Conservation (phyloP, 2,888 invertebrate species). For the Pyrgus malvae region DNA sequence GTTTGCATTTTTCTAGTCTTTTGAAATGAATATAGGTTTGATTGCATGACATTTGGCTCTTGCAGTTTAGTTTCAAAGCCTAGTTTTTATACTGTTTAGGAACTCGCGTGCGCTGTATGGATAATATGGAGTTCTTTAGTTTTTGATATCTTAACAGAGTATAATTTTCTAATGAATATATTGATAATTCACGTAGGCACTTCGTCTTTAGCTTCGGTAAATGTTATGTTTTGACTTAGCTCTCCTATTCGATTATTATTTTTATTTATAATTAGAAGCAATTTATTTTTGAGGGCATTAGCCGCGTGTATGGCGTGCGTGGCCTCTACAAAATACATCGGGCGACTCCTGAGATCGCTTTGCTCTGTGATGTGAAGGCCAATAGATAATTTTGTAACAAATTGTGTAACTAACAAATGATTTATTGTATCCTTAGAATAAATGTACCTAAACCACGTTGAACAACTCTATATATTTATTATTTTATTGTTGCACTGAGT, state of each 20-base stretch:
- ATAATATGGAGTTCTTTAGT: not conserved
- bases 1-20: constrained; percentile 80
- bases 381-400: constrained; percentile 79
- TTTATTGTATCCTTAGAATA: constrained; percentile 67
- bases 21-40: constrained; percentile 57
- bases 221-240: constrained; percentile 18
- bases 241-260: constrained; percentile 16
- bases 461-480: constrained; percentile 78
- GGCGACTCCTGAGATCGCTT: constrained; percentile 64
- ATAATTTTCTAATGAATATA: constrained; percentile 9
- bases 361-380: constrained; percentile 79
- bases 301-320: constrained; percentile 20
- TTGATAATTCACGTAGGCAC: constrained; percentile 14
- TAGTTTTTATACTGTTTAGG: constrained; percentile 30
- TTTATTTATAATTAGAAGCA: constrained; percentile 21
- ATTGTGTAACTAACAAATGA: constrained; percentile 74
- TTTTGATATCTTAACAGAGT: constrained; percentile 25
- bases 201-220: constrained; percentile 12
- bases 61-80: constrained; percentile 41
- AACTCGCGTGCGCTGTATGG: not conserved
- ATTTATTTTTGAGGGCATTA: constrained; percentile 17
- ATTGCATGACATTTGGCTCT: constrained; percentile 51
- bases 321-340: constrained; percentile 39
- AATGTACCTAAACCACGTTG: constrained; percentile 76
- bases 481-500: constrained; percentile 80